phyloP scores from a whole-genome alignment of 1,140 invertebrate genomes.

The Rhopalosiphum padi region DNA sequence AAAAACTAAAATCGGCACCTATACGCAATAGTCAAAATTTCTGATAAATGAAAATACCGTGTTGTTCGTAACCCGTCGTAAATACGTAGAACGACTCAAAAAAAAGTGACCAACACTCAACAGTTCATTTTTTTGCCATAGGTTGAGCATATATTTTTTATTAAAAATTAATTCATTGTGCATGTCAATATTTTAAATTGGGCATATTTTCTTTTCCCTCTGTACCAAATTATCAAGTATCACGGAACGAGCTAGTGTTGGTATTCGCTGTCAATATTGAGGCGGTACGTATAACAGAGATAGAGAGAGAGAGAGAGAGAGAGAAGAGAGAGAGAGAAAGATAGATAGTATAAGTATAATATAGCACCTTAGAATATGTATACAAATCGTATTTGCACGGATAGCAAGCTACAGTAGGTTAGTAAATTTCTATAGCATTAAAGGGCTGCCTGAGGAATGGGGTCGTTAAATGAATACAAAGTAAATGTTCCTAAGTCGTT shows the following conservation, averaged over 20 bases:
- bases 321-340: background rate
- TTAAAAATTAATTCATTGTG: background rate
- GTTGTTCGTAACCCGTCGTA: too few relatives aligned
- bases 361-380: background rate
- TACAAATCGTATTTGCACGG: background rate
- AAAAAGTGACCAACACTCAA: background rate
- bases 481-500: conserved; percentile 27
- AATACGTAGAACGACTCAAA: background rate
- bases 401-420: background rate
- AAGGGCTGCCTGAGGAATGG: background rate
- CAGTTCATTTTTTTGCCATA: background rate
- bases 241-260: background rate
- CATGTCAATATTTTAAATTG: background rate
- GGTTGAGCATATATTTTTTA: background rate
- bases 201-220: background rate
- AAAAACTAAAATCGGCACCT: background rate
- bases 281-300: background rate
- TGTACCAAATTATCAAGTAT: background rate
- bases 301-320: too few relatives aligned
- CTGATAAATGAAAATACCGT: background rate
- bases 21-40: background rate
- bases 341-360: background rate
- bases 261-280: background rate
- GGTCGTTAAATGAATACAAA: conserved; percentile 36
- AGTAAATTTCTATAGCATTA: background rate